These are phyloP conservation scores for Bombus waltoni DNA, from an alignment of 1,140 invertebrate genomes.

Conservation along the genomic window DNA sequence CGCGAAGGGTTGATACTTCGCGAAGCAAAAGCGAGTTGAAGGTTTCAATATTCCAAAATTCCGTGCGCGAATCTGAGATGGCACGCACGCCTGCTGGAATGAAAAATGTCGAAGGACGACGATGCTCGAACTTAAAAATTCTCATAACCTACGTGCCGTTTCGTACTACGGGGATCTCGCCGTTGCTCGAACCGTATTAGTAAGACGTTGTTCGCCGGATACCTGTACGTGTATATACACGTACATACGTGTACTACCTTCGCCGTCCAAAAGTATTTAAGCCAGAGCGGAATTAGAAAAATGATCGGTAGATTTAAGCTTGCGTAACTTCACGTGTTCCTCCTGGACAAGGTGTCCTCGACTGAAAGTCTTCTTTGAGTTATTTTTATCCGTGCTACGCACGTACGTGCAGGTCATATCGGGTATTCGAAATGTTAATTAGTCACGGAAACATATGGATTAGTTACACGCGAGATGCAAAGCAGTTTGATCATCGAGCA, in stretches of 20 bases:
- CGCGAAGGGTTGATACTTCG: no score
- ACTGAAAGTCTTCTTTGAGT: constrained; percentile 52
- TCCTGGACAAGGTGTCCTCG: constrained; percentile 46
- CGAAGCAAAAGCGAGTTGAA: no score
- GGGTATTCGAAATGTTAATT: constrained; percentile 36
- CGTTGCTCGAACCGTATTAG: no score
- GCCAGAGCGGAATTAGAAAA: constrained; percentile 17
- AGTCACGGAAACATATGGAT: not conserved
- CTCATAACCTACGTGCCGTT: no score
- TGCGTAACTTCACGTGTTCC: constrained; percentile 73
- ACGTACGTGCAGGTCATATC: constrained; percentile 14
- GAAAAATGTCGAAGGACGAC: no score
- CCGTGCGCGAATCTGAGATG: no score
- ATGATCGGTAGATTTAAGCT: constrained; percentile 74
- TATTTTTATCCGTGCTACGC: constrained; percentile 46
- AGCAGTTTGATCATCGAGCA: not conserved
- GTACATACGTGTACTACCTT: not conserved
- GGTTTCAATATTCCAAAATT: no score
- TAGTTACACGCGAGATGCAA: constrained; percentile 1
- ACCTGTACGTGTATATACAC: not conserved
- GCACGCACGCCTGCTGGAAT: no score
- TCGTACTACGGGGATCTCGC: no score
- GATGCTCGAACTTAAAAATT: no score
- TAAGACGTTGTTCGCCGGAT: no score
- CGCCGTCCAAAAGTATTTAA: not conserved